Percentiles rank a stretch among this genome's conserved stretches.
Evolutionary conservation across 1,140 invertebrate species (phyloP).

Genomic region (Drosophila parabipectinata): DNA sequence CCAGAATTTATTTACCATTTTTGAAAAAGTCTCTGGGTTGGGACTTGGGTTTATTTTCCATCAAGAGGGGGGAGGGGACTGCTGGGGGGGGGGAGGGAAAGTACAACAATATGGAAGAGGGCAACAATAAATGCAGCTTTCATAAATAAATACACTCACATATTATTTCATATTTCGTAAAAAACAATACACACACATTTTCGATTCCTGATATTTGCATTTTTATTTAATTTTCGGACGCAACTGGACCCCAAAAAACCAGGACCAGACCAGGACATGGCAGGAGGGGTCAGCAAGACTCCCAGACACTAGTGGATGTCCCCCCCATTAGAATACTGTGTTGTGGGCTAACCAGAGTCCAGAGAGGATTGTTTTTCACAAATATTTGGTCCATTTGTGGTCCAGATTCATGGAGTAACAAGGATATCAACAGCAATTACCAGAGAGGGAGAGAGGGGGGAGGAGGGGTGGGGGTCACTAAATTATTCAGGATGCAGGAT

Average conservation of each 20-base stretch:
- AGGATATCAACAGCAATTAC: slow-evolving; percentile 8
- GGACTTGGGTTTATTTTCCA: too few relatives aligned
- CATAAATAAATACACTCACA: slow-evolving; percentile 45
- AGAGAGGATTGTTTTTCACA: slow-evolving; percentile 42
- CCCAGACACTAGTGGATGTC: too few relatives aligned
- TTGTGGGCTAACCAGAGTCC: not conserved
- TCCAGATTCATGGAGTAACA: slow-evolving; percentile 25
- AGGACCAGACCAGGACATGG: too few relatives aligned
- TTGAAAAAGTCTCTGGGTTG: not conserved
- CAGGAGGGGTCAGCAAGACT: too few relatives aligned
- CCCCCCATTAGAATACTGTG: too few relatives aligned
- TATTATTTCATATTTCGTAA: slow-evolving; percentile 40
- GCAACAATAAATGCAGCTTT: slow-evolving; percentile 36
- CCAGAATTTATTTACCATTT: slow-evolving; percentile 41
- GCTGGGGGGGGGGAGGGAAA: too few relatives aligned
- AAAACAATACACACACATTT: slow-evolving; percentile 10
- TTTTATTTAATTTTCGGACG: slow-evolving; percentile 41
- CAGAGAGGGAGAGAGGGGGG: too few relatives aligned
- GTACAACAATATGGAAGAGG: slow-evolving; percentile 32
- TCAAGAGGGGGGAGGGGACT: too few relatives aligned
- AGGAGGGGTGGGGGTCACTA: too few relatives aligned
- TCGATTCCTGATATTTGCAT: slow-evolving; percentile 22
- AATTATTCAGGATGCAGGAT: too few relatives aligned
- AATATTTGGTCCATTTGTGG: slow-evolving; percentile 28
- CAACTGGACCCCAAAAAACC: too few relatives aligned